Evolutionary conservation across 2,888 invertebrate species (phyloP).

Genomic region (Muschampia plurimacula): DNA sequence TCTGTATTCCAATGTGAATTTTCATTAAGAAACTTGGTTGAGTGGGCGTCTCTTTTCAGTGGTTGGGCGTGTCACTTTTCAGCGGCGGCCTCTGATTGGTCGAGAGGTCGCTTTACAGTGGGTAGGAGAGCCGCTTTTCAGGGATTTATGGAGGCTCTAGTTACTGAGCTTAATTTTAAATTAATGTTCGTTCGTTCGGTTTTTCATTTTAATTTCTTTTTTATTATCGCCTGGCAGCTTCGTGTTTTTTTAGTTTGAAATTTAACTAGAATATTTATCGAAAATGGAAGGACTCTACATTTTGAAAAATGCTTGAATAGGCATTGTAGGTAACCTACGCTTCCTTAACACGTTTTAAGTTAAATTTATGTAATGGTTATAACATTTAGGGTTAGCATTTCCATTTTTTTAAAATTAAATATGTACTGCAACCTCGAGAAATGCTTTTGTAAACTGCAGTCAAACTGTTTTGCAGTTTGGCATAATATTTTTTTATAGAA

Average conservation of each 20-base stretch:
- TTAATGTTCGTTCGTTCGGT: slow-evolving; percentile 30
- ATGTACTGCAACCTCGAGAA: too few species aligned
- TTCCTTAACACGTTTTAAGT: too few species aligned
- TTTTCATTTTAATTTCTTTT: slow-evolving; percentile 20
- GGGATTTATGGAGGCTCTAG: slow-evolving; percentile 50
- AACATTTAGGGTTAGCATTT: too few species aligned
- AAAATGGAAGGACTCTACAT: background rate
- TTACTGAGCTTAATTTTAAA: slow-evolving; percentile 41
- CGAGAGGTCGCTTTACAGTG: slow-evolving; percentile 67
- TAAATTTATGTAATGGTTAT: too few species aligned
- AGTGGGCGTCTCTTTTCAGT: slow-evolving; percentile 74
- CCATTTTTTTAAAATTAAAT: too few species aligned
- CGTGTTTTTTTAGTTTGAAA: background rate
- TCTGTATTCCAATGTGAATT: slow-evolving; percentile 34
- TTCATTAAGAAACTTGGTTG: slow-evolving; percentile 38
- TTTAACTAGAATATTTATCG: background rate
- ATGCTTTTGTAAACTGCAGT: too few species aligned
- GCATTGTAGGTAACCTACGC: too few species aligned
- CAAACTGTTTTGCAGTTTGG: too few species aligned
- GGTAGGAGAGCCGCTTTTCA: slow-evolving; percentile 73
- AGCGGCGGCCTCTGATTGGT: slow-evolving; percentile 71
- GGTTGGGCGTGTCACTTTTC: slow-evolving; percentile 82
- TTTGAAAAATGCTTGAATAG: too few species aligned
- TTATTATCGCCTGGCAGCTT: slow-evolving; percentile 18
- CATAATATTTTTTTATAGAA: too few species aligned